Evolutionary conservation across 2,888 invertebrate species (phyloP), one percentile per base, ranked within the genome.

Genomic region (Microchrysa polita): DNA sequence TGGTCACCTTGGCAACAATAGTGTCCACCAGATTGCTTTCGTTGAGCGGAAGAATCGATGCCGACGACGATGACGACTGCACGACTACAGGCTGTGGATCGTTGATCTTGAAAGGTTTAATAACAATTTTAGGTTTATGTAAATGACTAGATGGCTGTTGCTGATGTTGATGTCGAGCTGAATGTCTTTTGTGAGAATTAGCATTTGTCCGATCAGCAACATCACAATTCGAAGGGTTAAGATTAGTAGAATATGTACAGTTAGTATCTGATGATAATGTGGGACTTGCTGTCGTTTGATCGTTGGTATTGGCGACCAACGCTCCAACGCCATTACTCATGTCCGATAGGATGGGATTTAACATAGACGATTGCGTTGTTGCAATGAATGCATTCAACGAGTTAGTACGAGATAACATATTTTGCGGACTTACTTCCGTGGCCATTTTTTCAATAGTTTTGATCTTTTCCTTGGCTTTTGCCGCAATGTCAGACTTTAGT

Each of bases 381-480:
- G 83, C 80, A 77, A 83, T 80, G 78, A 84, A 83, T 80, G 83
- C 82, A 81, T 89, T 84, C 72, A 84, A 79, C 75, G 83, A 83
- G 78, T 84, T 83, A 79, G 40, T 77, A 77, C 76, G 34, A 53
- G 52, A 34, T 23, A 73, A 18, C 52, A 67, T 73, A 27, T 55
- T 55, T 53, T 76, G 74, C 42, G 79, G 78, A 78, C 78, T 78
- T 76, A 77, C 77, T 78, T 78, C 78, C 65, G 78, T 79, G 60
- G 81, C 81, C 80, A 82, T 81, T 80, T 89, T 89, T 76, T 90
- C 90, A 73, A 90, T 83, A 1, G 87, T 86, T 75, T 81, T 83
- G 22, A 83, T 84, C 77, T 84, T 84, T 80, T 91, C 92, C 79
- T 91, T 91, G 1, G 93, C 93, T 83, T 93, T 92, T 76, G 91